phyloP scores from a whole-genome alignment of 2,888 invertebrate species.

The Pammene fasciana region DNA sequence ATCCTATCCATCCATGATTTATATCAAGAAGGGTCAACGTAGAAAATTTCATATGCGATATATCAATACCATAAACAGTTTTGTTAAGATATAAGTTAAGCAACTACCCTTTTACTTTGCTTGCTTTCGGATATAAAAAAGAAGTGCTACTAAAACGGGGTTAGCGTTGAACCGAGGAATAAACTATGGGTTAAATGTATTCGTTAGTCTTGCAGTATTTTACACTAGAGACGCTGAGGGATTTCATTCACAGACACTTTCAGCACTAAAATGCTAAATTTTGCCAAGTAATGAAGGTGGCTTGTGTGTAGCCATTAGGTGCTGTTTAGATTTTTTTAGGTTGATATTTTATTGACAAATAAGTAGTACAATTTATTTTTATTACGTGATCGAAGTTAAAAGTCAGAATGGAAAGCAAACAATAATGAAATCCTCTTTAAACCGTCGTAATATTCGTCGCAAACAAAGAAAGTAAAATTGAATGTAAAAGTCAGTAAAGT shows the following conservation, averaged over 20 bases:
- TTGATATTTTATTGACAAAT: too few relatives aligned
- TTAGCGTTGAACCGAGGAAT: constrained; percentile 5
- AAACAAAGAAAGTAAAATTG: too few relatives aligned
- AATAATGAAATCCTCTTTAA: too few relatives aligned
- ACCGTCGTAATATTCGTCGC: too few relatives aligned
- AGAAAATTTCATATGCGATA: constrained; percentile 73
- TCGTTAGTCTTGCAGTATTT: constrained; percentile 1
- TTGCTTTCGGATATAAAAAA: constrained; percentile 10
- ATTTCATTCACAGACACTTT: neutral
- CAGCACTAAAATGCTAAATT: neutral
- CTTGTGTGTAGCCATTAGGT: neutral
- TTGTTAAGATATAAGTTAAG: constrained; percentile 28
- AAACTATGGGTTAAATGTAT: constrained; percentile 4
- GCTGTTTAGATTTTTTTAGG: too few relatives aligned
- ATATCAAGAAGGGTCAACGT: constrained; percentile 76
- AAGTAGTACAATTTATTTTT: too few relatives aligned
- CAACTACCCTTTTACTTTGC: constrained; percentile 12
- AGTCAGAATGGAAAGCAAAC: too few relatives aligned
- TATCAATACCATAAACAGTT: constrained; percentile 60
- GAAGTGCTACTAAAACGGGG: constrained; percentile 14
- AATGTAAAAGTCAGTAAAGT: too few relatives aligned
- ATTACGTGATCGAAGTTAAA: too few relatives aligned
- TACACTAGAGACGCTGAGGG: neutral
- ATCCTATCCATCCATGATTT: constrained; percentile 81
- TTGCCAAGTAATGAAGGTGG: neutral